Evolutionary conservation across 2,888 invertebrate genomes (phyloP).

Genomic region (Plagodis pulveraria): DNA sequence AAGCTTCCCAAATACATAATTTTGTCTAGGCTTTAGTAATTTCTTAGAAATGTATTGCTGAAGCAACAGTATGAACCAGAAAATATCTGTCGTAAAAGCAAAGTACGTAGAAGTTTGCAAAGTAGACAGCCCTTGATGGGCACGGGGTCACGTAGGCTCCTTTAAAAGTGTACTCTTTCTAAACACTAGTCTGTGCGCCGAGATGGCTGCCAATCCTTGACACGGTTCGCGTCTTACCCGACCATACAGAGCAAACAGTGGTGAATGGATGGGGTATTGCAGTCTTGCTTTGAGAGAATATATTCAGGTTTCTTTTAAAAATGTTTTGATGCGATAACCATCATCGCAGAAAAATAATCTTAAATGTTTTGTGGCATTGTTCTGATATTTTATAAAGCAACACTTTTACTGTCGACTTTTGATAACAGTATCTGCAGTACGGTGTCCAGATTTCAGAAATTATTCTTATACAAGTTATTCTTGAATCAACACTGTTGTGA

Average conservation of each 20-base stretch:
- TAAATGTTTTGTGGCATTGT: too few species aligned
- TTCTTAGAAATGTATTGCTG: not conserved
- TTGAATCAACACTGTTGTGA: too few species aligned
- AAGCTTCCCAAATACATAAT: too few species aligned
- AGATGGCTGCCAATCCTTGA: conserved; percentile 64
- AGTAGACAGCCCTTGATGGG: conserved; percentile 28
- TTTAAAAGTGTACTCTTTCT: conserved; percentile 49
- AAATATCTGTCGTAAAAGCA: conserved; percentile 12
- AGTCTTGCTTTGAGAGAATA: not conserved
- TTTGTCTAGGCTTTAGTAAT: too few species aligned
- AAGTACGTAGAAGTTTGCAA: conserved; percentile 32
- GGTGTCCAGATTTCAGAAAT: too few species aligned
- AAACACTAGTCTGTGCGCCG: conserved; percentile 44
- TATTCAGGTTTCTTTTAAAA: not conserved
- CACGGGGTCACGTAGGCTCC: conserved; percentile 51
- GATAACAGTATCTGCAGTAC: too few species aligned
- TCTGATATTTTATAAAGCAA: too few species aligned
- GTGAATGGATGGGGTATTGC: conserved; percentile 6
- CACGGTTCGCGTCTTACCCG: conserved; percentile 45
- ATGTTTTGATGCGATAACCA: too few species aligned
- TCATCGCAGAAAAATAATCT: too few species aligned
- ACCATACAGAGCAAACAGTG: not conserved
- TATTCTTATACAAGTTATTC: too few species aligned
- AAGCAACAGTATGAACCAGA: not conserved
- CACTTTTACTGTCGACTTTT: too few species aligned